These are phyloP conservation scores for Mesorhabditis sp. DNA, from an alignment of 2,888 invertebrate genomes.

Conservation along the genomic window DNA sequence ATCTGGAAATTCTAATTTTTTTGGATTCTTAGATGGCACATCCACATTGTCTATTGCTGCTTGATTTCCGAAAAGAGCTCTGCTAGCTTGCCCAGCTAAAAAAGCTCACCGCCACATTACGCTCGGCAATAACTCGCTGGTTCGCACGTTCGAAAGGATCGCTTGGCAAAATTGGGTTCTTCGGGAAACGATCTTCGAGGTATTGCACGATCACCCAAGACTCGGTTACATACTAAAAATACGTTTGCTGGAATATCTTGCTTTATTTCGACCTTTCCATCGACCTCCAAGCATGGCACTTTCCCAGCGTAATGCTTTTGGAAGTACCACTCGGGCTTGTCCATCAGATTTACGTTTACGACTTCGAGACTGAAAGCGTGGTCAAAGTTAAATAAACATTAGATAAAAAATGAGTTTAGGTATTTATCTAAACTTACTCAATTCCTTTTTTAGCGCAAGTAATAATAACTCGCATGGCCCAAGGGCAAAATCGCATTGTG, in stretches of 20 bases:
- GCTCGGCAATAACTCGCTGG: slow-evolving; percentile 72
- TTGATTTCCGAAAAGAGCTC: too few relatives aligned
- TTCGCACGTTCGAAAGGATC: slow-evolving; percentile 71
- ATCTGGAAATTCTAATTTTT: slow-evolving; percentile 16
- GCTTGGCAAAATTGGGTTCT: slow-evolving; percentile 67
- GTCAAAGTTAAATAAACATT: too few relatives aligned
- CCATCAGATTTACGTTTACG: slow-evolving; percentile 52
- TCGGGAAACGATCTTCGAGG: slow-evolving; percentile 75
- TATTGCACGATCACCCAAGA: slow-evolving; percentile 77
- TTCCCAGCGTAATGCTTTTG: slow-evolving; percentile 63
- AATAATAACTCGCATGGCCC: slow-evolving; percentile 73
- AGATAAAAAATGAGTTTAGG: slow-evolving; percentile 26
- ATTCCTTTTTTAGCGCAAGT: slow-evolving; percentile 65
- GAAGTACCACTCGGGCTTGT: slow-evolving; percentile 76
- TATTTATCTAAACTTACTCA: slow-evolving; percentile 16
- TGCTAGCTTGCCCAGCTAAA: too few relatives aligned
- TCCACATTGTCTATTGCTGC: too few relatives aligned
- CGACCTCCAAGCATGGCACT: slow-evolving; percentile 74
- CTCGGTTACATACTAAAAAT: slow-evolving; percentile 69
- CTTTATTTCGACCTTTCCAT: slow-evolving; percentile 62
- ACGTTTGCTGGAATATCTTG: not conserved
- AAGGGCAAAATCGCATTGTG: slow-evolving; percentile 81
- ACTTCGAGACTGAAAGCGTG: slow-evolving; percentile 28
- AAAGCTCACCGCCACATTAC: slow-evolving; percentile 60
- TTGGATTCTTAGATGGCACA: too few relatives aligned